Percentiles rank a stretch among this genome's conserved stretches.
These are phyloP conservation scores for Acrocephalus arundinaceus DNA, from an alignment of 2,113 vertebrate species.

Conservation along the genomic window DNA sequence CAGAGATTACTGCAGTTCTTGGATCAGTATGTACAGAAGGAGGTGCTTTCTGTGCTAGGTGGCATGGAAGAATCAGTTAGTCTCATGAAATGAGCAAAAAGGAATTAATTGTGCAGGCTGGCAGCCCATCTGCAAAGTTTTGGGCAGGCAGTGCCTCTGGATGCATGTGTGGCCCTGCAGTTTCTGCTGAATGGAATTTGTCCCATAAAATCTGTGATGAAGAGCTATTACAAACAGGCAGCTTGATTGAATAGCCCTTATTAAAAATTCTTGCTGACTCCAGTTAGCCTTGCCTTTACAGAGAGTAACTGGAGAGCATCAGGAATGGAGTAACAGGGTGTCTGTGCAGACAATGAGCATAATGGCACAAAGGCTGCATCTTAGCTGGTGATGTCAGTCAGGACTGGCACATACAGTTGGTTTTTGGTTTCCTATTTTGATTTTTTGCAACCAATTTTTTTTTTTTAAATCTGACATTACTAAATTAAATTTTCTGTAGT, in stretches of 20 bases:
- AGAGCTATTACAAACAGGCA: background rate
- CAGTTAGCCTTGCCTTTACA: background rate
- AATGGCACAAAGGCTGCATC: background rate
- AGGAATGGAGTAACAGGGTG: background rate
- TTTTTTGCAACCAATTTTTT: background rate
- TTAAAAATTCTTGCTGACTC: background rate
- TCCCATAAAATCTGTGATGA: background rate
- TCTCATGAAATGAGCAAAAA: background rate
- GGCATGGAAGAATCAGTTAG: background rate
- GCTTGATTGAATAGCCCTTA: background rate
- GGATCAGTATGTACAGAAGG: background rate
- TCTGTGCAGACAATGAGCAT: background rate
- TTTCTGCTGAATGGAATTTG: slow-evolving; percentile 2
- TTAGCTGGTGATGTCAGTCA: background rate
- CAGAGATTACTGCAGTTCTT: slow-evolving; percentile 1
- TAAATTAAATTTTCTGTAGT: background rate
- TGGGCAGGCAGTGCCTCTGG: background rate
- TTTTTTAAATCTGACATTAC: background rate
- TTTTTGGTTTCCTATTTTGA: background rate
- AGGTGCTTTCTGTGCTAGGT: background rate
- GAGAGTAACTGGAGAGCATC: background rate
- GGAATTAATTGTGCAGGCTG: background rate
- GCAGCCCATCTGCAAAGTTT: background rate
- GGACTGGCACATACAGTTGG: background rate
- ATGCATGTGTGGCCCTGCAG: background rate